A percentile compares a stretch with the other conserved stretches of the same genome.
phyloP scores from a whole-genome alignment of 2,797 vertebrate genomes.

The Rhabdophis nuchalis region DNA sequence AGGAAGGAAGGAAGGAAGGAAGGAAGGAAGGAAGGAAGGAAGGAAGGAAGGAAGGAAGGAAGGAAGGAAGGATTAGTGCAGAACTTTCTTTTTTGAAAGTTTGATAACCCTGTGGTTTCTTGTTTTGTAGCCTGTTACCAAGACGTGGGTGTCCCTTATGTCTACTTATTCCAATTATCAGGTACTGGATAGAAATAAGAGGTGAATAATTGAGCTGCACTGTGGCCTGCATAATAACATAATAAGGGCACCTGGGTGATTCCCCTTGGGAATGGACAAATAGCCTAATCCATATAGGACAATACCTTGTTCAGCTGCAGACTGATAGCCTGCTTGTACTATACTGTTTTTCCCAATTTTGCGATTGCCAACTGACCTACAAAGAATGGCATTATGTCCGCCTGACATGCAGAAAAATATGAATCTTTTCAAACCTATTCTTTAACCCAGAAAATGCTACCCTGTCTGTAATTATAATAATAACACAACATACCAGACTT shows the following conservation, averaged over 20 bases:
- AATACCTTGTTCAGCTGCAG: neutral
- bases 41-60: neutral
- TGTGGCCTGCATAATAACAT: neutral
- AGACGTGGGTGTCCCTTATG: neutral
- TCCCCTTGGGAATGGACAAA: neutral
- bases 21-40: too few species aligned
- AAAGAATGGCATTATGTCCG: neutral
- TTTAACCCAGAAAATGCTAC: neutral
- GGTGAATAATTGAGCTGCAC: neutral
- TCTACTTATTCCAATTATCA: neutral
- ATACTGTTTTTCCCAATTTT: neutral
- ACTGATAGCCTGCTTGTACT: neutral
- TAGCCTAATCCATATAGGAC: neutral
- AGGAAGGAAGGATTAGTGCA: neutral
- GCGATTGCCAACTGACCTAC: neutral
- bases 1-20: neutral
- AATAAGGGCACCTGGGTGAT: neutral
- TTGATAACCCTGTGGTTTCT: neutral
- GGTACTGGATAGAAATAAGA: neutral
- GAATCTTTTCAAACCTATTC: neutral
- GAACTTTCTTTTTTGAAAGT: neutral
- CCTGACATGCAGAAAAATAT: neutral
- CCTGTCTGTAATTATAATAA: neutral
- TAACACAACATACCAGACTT: neutral
- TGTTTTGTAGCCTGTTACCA: neutral